These are phyloP conservation scores for Leptinotarsa lineolata DNA, from an alignment of 1,140 invertebrate species.

Conservation along the genomic window DNA sequence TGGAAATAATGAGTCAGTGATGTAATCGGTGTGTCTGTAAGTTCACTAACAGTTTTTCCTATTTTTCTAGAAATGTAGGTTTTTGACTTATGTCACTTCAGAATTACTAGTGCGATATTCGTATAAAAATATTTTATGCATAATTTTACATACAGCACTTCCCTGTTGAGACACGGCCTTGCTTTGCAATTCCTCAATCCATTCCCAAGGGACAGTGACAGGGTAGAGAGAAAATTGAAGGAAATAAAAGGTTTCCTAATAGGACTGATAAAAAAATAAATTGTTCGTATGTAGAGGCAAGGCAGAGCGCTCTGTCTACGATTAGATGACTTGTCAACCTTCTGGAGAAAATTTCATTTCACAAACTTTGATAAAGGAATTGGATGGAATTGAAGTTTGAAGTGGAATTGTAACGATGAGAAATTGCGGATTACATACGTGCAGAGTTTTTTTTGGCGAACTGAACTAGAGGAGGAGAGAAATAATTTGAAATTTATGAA, in stretches of 20 bases:
- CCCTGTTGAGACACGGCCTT: not conserved
- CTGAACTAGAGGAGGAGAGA: not conserved
- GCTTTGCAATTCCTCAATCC: slow-evolving; percentile 23
- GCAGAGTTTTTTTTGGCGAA: not conserved
- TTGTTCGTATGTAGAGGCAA: slow-evolving; percentile 48
- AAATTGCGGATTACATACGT: slow-evolving; percentile 46
- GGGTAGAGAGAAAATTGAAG: slow-evolving; percentile 54
- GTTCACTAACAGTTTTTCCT: too few species aligned
- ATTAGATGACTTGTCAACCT: slow-evolving; percentile 54
- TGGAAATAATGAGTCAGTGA: too few species aligned
- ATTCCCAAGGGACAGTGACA: slow-evolving; percentile 45
- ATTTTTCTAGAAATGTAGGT: too few species aligned
- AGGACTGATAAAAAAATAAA: slow-evolving; percentile 49
- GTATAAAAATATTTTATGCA: not conserved
- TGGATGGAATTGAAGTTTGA: slow-evolving; percentile 51
- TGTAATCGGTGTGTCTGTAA: too few species aligned
- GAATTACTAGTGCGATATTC: too few species aligned
- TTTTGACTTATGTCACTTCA: too few species aligned
- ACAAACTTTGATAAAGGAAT: slow-evolving; percentile 53
- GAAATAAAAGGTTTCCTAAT: slow-evolving; percentile 52
- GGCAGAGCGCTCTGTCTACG: slow-evolving; percentile 28
- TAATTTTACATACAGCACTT: not conserved
- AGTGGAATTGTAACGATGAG: slow-evolving; percentile 42
- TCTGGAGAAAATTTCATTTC: slow-evolving; percentile 55
- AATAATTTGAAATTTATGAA: too few species aligned